These are phyloP conservation scores for Alcis repandata DNA, from an alignment of 2,888 invertebrate species.

Conservation along the genomic window DNA sequence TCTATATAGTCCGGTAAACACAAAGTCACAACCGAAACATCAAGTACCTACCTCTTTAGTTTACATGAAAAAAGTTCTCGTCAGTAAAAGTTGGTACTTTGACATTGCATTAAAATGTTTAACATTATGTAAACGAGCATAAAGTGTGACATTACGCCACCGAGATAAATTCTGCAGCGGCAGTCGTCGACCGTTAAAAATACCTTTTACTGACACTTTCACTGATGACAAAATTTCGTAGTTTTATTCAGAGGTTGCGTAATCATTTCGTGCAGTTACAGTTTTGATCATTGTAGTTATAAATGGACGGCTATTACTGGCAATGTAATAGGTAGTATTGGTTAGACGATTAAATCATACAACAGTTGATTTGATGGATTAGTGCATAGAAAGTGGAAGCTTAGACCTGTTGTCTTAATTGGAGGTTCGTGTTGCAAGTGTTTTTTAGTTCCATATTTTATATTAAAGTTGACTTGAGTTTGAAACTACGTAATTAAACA, in stretches of 20 bases:
- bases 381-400: constrained; percentile 29
- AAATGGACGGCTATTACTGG: not conserved
- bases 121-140: constrained; percentile 43
- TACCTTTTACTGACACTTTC: constrained; percentile 71
- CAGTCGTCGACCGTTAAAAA: constrained; percentile 62
- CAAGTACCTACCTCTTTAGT: not conserved
- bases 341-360: constrained; percentile 27
- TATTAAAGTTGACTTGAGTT: no score
- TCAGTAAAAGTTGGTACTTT: constrained; percentile 16
- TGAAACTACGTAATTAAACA: no score
- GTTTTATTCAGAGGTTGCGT: constrained; percentile 64
- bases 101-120: constrained; percentile 34
- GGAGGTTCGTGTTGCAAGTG: no score
- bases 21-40: no score
- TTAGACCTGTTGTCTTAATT: constrained; percentile 10
- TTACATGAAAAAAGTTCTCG: not conserved
- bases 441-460: no score
- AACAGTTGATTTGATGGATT: constrained; percentile 34
- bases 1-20: no score
- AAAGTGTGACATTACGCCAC: constrained; percentile 36
- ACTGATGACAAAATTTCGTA: constrained; percentile 70
- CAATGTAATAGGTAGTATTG: constrained; percentile 20
- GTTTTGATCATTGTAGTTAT: constrained; percentile 53
- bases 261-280: constrained; percentile 67
- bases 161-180: constrained; percentile 31